Conservation (phyloP, 2,113 vertebrate genomes). For the Melanerpes formicivorus region DNA sequence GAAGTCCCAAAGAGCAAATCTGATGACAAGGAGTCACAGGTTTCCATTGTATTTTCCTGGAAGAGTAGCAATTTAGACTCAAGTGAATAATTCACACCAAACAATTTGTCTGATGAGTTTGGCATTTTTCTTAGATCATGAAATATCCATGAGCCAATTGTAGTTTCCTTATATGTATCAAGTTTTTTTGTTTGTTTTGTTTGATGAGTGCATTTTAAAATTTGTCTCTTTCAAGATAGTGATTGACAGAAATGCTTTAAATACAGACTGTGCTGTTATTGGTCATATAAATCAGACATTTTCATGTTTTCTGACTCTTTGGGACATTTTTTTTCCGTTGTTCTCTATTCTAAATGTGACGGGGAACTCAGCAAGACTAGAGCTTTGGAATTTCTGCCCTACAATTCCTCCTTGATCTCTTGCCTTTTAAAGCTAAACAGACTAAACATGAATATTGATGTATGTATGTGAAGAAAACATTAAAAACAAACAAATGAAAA, state of each 20-base stretch:
- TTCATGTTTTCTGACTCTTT: neutral
- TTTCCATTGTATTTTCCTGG: conserved; percentile 26
- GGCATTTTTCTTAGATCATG: conserved; percentile 9
- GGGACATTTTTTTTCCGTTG: neutral
- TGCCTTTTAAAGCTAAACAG: neutral
- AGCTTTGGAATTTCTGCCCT: neutral
- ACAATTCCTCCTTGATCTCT: neutral
- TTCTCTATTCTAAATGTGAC: neutral
- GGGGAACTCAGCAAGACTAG: neutral
- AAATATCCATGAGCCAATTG: conserved; percentile 14
- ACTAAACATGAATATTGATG: neutral
- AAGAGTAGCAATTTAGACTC: conserved; percentile 17
- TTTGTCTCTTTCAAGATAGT: neutral
- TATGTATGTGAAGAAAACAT: neutral
- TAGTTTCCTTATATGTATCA: neutral
- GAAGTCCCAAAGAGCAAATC: neutral
- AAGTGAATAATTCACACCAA: conserved; percentile 29
- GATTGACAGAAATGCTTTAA: neutral
- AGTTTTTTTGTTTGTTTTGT: neutral
- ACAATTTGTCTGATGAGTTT: conserved; percentile 17
- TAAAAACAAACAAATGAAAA: neutral
- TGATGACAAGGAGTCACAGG: conserved; percentile 13
- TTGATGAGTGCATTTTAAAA: neutral
- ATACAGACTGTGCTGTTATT: neutral
- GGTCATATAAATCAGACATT: neutral